Conservation (phyloP, 2,797 vertebrate species). For the Mus spretus region DNA sequence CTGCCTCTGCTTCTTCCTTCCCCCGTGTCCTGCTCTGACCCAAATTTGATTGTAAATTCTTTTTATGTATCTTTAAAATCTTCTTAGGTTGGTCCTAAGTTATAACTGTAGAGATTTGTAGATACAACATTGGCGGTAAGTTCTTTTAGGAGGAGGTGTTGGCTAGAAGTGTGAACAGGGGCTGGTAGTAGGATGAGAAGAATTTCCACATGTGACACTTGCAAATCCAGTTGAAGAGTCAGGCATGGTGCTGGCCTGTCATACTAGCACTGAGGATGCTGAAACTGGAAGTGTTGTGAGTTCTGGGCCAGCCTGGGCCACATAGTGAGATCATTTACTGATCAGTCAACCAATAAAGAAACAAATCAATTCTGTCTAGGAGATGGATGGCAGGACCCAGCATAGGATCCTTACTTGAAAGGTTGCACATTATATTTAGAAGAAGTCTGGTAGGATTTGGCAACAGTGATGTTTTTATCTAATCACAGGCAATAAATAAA, state of each 20-base stretch:
- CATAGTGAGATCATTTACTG: background rate
- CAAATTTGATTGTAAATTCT: background rate
- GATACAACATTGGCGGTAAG: conserved; percentile 46
- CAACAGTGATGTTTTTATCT: conserved; percentile 71
- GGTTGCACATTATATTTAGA: conserved; percentile 59
- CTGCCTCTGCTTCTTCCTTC: background rate
- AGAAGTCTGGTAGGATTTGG: conserved; percentile 68
- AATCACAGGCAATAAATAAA: conserved; percentile 77
- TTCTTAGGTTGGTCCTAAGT: background rate
- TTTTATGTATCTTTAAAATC: background rate
- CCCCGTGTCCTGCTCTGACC: background rate
- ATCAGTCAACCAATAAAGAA: background rate
- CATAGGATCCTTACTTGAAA: conserved; percentile 63
- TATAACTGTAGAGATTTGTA: background rate
- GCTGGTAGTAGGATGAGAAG: background rate
- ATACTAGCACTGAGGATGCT: background rate
- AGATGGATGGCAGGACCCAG: conserved; percentile 20
- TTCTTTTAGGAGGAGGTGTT: conserved; percentile 52
- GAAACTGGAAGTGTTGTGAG: background rate
- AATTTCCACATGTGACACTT: background rate
- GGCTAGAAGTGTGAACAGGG: too few species aligned
- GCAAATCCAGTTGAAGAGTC: background rate
- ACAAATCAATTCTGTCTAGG: background rate
- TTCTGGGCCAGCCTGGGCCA: background rate
- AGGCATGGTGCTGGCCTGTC: too few species aligned